Evolutionary conservation across 2,888 invertebrate genomes (phyloP).

Genomic region (Tanytarsus gracilentus): DNA sequence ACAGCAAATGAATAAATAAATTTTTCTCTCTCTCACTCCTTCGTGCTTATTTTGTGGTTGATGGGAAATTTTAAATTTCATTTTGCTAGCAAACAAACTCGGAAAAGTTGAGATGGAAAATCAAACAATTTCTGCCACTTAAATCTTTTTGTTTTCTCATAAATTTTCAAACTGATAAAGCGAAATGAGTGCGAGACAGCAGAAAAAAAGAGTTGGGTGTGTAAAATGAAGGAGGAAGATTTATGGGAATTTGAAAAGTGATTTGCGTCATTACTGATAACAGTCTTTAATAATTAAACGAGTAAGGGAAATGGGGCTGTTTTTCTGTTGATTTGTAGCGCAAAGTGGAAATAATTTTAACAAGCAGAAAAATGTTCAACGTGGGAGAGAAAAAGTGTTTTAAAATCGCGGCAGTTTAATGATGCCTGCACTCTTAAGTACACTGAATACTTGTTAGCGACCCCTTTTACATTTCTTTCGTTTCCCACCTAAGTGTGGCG

Average conservation of each 20-base stretch:
- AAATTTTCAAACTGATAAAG: neutral
- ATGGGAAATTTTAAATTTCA: too few relatives aligned
- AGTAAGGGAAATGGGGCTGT: too few relatives aligned
- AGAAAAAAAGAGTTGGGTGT: neutral
- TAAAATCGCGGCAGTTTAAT: constrained; percentile 2
- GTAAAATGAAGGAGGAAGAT: neutral
- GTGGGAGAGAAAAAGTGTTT: neutral
- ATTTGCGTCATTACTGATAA: neutral
- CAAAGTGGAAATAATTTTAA: too few relatives aligned
- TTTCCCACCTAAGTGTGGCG: neutral
- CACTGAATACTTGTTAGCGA: too few relatives aligned
- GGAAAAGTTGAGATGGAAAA: too few relatives aligned
- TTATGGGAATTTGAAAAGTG: neutral
- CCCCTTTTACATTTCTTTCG: neutral
- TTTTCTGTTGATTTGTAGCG: too few relatives aligned
- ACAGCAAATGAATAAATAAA: constrained; percentile 4
- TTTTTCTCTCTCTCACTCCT: neutral
- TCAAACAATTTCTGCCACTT: too few relatives aligned
- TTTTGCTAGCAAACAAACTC: too few relatives aligned
- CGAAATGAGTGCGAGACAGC: neutral
- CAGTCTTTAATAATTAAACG: too few relatives aligned
- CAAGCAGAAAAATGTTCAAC: neutral
- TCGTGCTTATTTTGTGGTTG: too few relatives aligned
- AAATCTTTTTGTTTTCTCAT: too few relatives aligned
- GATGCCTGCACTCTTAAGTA: neutral